Base-by-base conservation (phyloP, 2,888 invertebrate genomes). In the Plutella xylostella region DNA sequence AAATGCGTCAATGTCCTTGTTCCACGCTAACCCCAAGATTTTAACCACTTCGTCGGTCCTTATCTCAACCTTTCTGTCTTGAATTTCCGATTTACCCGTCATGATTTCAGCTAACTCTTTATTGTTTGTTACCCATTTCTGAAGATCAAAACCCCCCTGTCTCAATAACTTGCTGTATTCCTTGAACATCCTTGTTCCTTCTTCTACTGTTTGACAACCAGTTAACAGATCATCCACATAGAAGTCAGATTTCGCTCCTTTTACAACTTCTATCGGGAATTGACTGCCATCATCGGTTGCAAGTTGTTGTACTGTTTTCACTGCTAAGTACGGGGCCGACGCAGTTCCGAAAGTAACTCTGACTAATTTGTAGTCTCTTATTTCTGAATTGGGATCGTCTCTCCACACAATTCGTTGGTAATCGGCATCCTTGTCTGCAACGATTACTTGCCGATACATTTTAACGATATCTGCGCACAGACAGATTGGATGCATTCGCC, bases 241-340 rank as follows among this genome's bases (percentile, higher is more conserved):
- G n/a, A 33, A 33, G 14, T 33, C 33, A 11, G 12, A 7, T 33
- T 11, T 14, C 7, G 14, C 11, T n/a, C 11, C 33, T 14, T 14
- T 15, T 33, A 3, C 33, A 12, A n/a, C 28, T 28, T 9, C 28
- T n/a, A n/a, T n/a, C 4, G 28, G 4, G 28, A 12, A 28, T 28
- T 28, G 9, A 12, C 2, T n/a, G 9, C n/a, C n/a, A 28, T 28
- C 4, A 17, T 3, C 28, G n/a, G 2, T 28, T 28, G 11, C n/a
- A 7, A 51, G 40, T 17, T 48, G 46, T 1, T 19, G 3, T 3
- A 51, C 18, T 31, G 48, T 48, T 3, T 48, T 35, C n/a, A 48
- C 47, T 7, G 50, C 50, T 9, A 31, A n/a, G 31, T 31, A 31
- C 12, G 31, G 31, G 12, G 31, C 31, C 5, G 31, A 31, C n/a